These are phyloP conservation scores for Gerris buenoi DNA, from an alignment of 1,140 invertebrate genomes.

Conservation along the genomic window DNA sequence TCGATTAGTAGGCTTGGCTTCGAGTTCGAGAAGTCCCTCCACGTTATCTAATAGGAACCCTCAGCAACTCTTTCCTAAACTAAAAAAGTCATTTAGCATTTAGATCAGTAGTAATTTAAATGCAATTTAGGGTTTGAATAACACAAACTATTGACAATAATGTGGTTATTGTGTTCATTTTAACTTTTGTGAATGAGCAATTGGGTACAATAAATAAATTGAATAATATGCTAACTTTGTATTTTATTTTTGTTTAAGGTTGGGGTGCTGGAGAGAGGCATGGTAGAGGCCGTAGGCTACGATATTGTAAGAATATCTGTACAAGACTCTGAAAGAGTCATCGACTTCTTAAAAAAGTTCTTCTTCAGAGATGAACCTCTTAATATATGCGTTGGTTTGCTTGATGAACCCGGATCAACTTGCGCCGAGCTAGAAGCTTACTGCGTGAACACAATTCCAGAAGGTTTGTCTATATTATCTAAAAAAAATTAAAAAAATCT, in stretches of 20 bases:
- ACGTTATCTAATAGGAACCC: no score
- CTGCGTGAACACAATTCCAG: constrained; percentile 36
- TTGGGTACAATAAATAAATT: not conserved
- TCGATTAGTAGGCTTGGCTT: no score
- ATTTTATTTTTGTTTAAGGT: not conserved
- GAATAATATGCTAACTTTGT: not conserved
- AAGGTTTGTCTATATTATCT: constrained; percentile 25
- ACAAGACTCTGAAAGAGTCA: constrained; percentile 35
- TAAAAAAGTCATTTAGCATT: no score
- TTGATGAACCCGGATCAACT: constrained; percentile 43
- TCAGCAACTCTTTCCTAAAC: no score
- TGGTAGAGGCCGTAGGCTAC: constrained; percentile 14
- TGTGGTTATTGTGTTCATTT: no score
- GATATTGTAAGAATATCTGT: constrained; percentile 23
- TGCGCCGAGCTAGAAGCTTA: constrained; percentile 49
- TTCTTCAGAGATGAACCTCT: constrained; percentile 58
- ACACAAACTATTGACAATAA: no score
- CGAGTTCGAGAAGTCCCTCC: no score
- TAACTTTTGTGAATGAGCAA: not conserved
- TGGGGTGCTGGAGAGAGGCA: constrained; percentile 4
- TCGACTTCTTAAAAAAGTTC: constrained; percentile 40
- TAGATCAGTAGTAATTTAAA: no score
- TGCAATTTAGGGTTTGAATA: no score
- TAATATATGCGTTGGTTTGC: constrained; percentile 42
- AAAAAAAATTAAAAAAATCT: no score